phyloP scores from a whole-genome alignment of 2,113 vertebrate genomes.

The Bubo scandiacus region DNA sequence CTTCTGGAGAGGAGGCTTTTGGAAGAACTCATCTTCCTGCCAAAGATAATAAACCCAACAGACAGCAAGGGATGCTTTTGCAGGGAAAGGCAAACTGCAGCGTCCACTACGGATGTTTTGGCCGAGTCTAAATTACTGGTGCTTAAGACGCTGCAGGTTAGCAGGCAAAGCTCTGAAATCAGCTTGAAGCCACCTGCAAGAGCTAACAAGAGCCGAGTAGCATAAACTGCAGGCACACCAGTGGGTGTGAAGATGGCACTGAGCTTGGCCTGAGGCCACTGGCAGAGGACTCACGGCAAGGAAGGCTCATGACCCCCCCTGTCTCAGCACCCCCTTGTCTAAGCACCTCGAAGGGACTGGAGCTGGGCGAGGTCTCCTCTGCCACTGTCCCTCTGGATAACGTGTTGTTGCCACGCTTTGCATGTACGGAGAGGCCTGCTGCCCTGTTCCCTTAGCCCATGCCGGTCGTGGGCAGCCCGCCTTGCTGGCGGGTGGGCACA shows the following conservation, averaged over 20 bases:
- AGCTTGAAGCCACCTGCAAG: background rate
- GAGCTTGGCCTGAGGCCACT: background rate
- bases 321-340: background rate
- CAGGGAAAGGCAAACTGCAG: background rate
- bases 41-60: background rate
- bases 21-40: background rate
- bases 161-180: background rate
- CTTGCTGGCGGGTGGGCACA: rapidly evolving
- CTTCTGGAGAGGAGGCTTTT: background rate
- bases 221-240: rapidly evolving
- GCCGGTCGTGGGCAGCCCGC: rapidly evolving
- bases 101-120: background rate
- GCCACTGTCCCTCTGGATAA: rapidly evolving
- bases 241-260: background rate
- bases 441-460: background rate
- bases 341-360: too few species aligned
- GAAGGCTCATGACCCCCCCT: background rate
- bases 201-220: background rate
- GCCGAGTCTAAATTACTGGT: background rate
- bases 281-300: background rate
- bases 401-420: rapidly evolving
- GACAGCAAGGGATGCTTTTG: background rate
- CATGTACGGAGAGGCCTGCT: background rate
- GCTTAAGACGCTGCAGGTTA: background rate
- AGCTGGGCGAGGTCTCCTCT: background rate